A percentile compares a stretch with the other conserved stretches of the same genome.
Conservation (phyloP, 2,113 vertebrate species). For the Arizona elegans region DNA sequence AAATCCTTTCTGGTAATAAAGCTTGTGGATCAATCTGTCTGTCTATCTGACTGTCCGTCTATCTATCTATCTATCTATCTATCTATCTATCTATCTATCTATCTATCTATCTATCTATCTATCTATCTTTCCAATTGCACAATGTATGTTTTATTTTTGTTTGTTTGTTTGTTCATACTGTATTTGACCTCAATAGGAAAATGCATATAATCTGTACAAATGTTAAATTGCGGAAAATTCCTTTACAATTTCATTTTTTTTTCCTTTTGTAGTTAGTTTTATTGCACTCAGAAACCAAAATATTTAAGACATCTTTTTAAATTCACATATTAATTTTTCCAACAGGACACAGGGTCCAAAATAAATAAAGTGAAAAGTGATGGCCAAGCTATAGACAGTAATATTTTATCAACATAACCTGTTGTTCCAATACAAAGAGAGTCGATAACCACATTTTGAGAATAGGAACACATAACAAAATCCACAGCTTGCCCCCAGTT, state of each 20-base stretch:
- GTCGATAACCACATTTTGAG: background rate
- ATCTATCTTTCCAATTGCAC: background rate
- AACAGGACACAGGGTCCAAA: background rate
- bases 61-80: no score
- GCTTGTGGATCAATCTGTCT: background rate
- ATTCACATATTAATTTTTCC: background rate
- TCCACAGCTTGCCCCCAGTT: background rate
- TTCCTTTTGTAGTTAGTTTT: background rate
- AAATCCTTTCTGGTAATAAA: background rate
- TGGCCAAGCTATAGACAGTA: background rate
- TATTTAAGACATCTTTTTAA: background rate
- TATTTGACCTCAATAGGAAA: conserved; percentile 1
- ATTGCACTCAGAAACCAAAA: background rate
- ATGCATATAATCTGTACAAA: background rate
- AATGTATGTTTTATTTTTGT: background rate
- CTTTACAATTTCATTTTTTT: background rate
- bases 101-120: no score
- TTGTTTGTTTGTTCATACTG: background rate
- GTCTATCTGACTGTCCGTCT: background rate
- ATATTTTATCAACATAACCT: background rate
- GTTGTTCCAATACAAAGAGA: background rate
- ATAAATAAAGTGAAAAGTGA: background rate
- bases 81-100: no score
- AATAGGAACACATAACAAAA: background rate
- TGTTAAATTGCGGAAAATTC: background rate